These are phyloP conservation scores for Siniperca scherzeri DNA, from an alignment of 2,797 vertebrate species.

Conservation along the genomic window DNA sequence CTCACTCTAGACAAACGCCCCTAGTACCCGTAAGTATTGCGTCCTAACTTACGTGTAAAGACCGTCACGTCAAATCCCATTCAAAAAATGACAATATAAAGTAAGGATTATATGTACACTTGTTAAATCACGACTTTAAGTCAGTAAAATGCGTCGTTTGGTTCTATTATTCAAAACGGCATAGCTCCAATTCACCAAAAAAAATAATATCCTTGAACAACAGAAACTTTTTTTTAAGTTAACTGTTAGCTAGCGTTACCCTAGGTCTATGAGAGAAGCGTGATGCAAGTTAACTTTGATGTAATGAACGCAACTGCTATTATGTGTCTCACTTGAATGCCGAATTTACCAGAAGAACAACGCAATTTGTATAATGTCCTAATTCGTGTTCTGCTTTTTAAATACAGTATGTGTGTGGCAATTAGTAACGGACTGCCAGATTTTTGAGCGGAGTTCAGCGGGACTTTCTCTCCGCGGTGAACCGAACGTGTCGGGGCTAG, in stretches of 20 bases:
- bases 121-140: not conserved
- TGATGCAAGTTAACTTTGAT: not conserved
- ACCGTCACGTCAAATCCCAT: not conserved
- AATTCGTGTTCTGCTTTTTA: fast-evolving
- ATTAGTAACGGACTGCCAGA: fast-evolving
- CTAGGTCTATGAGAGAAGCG: not conserved
- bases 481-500: not conserved
- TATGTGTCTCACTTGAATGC: fast-evolving
- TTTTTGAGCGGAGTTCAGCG: constrained; percentile 2
- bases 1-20: too few relatives aligned
- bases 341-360: not conserved
- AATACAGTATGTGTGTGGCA: fast-evolving
- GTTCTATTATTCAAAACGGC: not conserved
- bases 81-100: not conserved
- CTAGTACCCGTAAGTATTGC: too few relatives aligned
- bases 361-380: fast-evolving
- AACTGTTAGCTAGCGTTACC: not conserved
- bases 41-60: fast-evolving
- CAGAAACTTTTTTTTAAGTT: not conserved
- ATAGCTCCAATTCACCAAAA: fast-evolving
- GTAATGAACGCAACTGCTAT: fast-evolving
- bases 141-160: fast-evolving
- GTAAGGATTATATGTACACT: fast-evolving
- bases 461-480: not conserved
- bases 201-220: not conserved